Percentiles rank a stretch among this genome's conserved stretches.
phyloP scores from a whole-genome alignment of 2,888 invertebrate species.

The Apotomis capreana region DNA sequence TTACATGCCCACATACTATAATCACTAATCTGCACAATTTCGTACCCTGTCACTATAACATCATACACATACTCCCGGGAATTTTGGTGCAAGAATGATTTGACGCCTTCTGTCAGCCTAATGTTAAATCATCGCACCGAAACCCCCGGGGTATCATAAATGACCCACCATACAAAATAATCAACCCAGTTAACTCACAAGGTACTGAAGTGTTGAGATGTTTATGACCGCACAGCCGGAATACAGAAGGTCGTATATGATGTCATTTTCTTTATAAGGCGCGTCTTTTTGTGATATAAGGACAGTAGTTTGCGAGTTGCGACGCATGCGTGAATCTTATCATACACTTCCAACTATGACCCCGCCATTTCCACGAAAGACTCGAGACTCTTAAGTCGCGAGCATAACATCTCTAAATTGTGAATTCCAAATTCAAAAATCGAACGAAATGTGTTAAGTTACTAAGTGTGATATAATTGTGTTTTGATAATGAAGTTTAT shows the following conservation, averaged over 20 bases:
- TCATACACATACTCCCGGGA: too few species aligned
- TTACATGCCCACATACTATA: constrained; percentile 8
- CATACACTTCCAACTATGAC: constrained; percentile 56
- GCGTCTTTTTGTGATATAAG: neutral
- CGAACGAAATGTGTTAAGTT: constrained; percentile 1
- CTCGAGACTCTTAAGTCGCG: constrained; percentile 45
- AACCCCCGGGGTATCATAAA: neutral
- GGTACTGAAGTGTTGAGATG: neutral
- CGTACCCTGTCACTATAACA: neutral
- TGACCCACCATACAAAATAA: neutral
- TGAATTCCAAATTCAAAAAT: neutral
- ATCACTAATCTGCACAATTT: neutral
- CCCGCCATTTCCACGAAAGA: constrained; percentile 55
- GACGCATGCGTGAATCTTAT: constrained; percentile 70
- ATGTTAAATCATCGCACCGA: too few species aligned
- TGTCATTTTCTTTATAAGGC: neutral
- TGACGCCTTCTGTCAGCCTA: too few species aligned
- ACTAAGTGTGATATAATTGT: constrained; percentile 5
- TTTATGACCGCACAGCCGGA: neutral
- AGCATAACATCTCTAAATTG: constrained; percentile 41
- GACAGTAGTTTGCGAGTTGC: constrained; percentile 27
- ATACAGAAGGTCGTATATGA: neutral
- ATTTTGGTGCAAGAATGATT: too few species aligned
- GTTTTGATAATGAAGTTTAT: constrained; percentile 54
- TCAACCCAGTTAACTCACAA: neutral